Conservation (phyloP, 2,113 vertebrate species). For the Centropristis striata region DNA sequence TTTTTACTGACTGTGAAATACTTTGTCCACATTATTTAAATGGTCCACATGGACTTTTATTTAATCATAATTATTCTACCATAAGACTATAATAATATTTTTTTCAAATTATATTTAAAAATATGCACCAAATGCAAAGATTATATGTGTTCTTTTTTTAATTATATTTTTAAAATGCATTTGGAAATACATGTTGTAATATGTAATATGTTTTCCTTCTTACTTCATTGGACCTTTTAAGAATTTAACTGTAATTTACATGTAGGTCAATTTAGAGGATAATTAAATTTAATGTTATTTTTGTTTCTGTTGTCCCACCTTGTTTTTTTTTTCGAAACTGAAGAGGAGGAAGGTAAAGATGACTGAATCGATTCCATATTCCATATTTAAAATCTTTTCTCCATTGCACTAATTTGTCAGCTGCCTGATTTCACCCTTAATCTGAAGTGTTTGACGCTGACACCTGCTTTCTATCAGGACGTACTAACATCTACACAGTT, state of each 20-base stretch:
- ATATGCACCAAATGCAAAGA: neutral
- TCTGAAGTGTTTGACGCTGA: slow-evolving; percentile 74
- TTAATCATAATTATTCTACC: neutral
- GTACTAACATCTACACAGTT: slow-evolving; percentile 4
- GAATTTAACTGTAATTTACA: neutral
- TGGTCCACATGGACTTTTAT: neutral
- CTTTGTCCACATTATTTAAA: neutral
- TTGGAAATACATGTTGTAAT: neutral
- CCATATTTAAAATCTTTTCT: slow-evolving; percentile 56
- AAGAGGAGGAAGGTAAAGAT: slow-evolving; percentile 95
- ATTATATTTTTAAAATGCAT: neutral
- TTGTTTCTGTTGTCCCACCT: slow-evolving; percentile 50
- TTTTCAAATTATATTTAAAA: too few species aligned
- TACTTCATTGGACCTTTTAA: neutral
- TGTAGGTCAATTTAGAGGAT: neutral
- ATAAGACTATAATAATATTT: too few species aligned
- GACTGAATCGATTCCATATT: slow-evolving; percentile 34
- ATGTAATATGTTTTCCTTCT: neutral
- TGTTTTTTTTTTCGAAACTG: slow-evolving; percentile 75
- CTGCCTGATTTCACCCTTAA: slow-evolving; percentile 70
- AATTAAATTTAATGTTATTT: slow-evolving; percentile 9
- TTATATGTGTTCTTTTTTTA: neutral
- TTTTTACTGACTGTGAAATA: neutral
- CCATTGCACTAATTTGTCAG: slow-evolving; percentile 72
- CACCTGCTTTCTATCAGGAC: slow-evolving; percentile 43